Percentiles rank a stretch among this genome's conserved stretches.
phyloP scores from a whole-genome alignment of 2,113 vertebrate species.

The Phaethornis superciliosus region DNA sequence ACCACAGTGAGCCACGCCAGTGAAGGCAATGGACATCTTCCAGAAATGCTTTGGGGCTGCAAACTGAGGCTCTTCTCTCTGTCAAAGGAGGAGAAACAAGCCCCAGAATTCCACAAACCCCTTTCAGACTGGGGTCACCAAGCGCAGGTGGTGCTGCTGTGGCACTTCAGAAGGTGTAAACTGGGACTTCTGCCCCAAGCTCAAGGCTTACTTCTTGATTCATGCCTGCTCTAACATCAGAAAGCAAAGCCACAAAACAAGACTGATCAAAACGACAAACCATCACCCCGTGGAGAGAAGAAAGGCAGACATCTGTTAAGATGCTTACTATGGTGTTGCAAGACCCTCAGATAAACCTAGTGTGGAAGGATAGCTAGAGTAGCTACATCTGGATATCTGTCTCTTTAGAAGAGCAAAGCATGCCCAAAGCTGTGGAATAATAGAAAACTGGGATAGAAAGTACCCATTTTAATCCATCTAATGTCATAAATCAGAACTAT shows the following conservation, averaged over 20 bases:
- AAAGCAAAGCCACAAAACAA: not conserved
- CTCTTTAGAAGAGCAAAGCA: not conserved
- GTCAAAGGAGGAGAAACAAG: not conserved
- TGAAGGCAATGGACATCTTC: not conserved
- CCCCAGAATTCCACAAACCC: not conserved
- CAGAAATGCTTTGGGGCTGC: not conserved
- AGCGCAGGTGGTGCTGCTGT: not conserved
- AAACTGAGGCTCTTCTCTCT: not conserved
- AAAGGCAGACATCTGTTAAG: not conserved
- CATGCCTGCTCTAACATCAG: not conserved
- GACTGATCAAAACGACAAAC: not conserved
- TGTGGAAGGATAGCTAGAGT: not conserved
- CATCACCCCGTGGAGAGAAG: not conserved
- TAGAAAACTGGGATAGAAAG: not conserved
- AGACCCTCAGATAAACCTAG: not conserved
- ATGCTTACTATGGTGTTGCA: not conserved
- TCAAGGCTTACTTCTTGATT: not conserved
- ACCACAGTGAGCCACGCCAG: accelerated
- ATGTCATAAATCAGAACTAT: not conserved
- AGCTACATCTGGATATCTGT: not conserved
- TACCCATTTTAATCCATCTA: not conserved
- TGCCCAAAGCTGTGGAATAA: not conserved
- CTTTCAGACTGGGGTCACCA: not conserved
- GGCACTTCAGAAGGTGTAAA: not conserved
- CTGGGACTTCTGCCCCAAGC: not conserved